Percentiles rank a stretch among this genome's conserved stretches.
These are phyloP conservation scores for Diplosoma virens DNA, from an alignment of 23 tunicate genomes.

Conservation along the genomic window DNA sequence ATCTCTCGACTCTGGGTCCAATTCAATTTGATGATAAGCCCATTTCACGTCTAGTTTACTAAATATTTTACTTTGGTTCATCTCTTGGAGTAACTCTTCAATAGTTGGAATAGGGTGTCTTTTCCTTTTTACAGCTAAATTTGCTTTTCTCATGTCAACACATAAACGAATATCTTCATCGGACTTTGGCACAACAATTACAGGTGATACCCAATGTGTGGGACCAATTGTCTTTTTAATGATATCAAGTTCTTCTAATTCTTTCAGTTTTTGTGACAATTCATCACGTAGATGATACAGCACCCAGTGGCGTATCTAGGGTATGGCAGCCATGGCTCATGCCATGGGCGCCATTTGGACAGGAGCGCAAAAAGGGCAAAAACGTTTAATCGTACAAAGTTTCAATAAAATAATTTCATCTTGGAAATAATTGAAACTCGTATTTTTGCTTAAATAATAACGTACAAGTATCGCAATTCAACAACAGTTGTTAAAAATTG, in stretches of 20 bases:
- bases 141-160: conserved; percentile 24
- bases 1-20: conserved; percentile 9
- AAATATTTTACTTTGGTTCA: conserved; percentile 13
- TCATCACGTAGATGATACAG: too few species aligned
- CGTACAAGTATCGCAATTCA: too few species aligned
- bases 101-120: conserved; percentile 36
- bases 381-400: too few species aligned
- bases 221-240: conserved; percentile 31
- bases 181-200: conserved; percentile 12
- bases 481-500: too few species aligned
- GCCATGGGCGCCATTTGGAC: too few species aligned
- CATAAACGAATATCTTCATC: conserved; percentile 10
- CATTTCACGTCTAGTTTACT: conserved; percentile 36
- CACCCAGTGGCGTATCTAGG: too few species aligned
- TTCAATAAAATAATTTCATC: too few species aligned
- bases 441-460: too few species aligned
- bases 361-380: too few species aligned
- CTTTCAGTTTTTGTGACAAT: conserved; percentile 33
- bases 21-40: conserved; percentile 27
- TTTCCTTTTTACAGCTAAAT: conserved; percentile 17
- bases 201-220: conserved; percentile 22
- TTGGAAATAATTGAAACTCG: too few species aligned
- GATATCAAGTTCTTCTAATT: conserved; percentile 15
- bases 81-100: conserved; percentile 29
- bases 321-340: too few species aligned